These are phyloP conservation scores for Oplegnathus fasciatus DNA, from an alignment of 2,113 vertebrate genomes.

Conservation along the genomic window DNA sequence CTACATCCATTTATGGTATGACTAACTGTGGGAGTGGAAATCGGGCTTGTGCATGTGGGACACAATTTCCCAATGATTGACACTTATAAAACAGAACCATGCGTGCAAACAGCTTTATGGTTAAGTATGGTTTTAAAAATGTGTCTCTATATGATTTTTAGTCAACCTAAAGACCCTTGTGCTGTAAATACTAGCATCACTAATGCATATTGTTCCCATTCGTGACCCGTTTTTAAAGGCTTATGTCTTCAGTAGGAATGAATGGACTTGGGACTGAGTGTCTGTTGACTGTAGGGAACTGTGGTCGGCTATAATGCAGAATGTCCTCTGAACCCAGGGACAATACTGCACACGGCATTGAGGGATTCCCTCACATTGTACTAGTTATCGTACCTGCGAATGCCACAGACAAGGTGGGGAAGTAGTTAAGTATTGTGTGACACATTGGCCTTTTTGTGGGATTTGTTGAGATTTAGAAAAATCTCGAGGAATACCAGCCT, in stretches of 20 bases:
- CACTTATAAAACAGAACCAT: not conserved
- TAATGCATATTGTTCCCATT: not conserved
- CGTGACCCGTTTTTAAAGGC: not conserved
- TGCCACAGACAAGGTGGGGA: not conserved
- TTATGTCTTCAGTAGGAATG: not conserved
- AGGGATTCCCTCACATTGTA: no score
- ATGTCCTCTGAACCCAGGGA: no score
- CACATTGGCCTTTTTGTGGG: not conserved
- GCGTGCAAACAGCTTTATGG: no score
- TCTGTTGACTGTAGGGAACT: no score
- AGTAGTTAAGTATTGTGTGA: not conserved
- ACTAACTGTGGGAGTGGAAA: not conserved
- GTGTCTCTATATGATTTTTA: not conserved
- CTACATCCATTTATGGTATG: not conserved
- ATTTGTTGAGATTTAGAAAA: constrained; percentile 3
- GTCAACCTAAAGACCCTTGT: not conserved
- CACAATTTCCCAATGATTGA: not conserved
- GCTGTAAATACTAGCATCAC: not conserved
- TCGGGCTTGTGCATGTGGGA: not conserved
- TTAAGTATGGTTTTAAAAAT: no score
- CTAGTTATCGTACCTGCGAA: no score
- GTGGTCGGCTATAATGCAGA: no score
- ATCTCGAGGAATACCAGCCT: not conserved
- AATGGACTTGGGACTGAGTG: no score
- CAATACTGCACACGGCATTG: no score